Percentiles rank a stretch among this genome's conserved stretches.
These are phyloP conservation scores for Parnassius mnemosyne DNA, from an alignment of 2,888 invertebrate species.

Conservation along the genomic window DNA sequence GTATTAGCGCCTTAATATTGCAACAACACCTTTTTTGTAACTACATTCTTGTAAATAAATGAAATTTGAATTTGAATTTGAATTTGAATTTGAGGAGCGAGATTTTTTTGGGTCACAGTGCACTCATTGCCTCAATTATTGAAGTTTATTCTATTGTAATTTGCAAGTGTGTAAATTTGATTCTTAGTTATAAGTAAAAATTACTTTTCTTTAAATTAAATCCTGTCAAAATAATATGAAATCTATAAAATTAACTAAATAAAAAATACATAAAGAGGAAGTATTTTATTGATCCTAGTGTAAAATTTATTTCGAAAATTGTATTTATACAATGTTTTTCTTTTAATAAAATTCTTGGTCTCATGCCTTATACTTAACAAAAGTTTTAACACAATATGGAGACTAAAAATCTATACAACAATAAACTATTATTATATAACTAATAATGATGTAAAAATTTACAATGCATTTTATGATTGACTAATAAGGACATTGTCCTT, in stretches of 20 bases:
- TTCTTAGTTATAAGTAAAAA: too few species aligned
- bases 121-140: too few species aligned
- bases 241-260: slow-evolving; percentile 34
- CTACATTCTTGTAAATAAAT: too few species aligned
- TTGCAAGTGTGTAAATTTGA: slow-evolving; percentile 2
- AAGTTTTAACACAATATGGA: slow-evolving; percentile 59
- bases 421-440: slow-evolving; percentile 62
- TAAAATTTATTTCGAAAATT: slow-evolving; percentile 79
- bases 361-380: slow-evolving; percentile 70
- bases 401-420: slow-evolving; percentile 69
- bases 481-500: slow-evolving; percentile 29
- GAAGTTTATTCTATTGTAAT: neutral
- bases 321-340: slow-evolving; percentile 74
- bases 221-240: too few species aligned
- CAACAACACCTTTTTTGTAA: too few species aligned
- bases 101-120: too few species aligned
- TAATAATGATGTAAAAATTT: slow-evolving; percentile 57
- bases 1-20: too few species aligned
- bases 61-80: too few species aligned
- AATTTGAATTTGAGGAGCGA: too few species aligned
- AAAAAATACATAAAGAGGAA: slow-evolving; percentile 60
- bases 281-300: slow-evolving; percentile 80
- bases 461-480: slow-evolving; percentile 46
- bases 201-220: too few species aligned
- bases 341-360: slow-evolving; percentile 78